phyloP scores from a whole-genome alignment of 2,888 invertebrate genomes.

The Hermaeophaga mercurialis region DNA sequence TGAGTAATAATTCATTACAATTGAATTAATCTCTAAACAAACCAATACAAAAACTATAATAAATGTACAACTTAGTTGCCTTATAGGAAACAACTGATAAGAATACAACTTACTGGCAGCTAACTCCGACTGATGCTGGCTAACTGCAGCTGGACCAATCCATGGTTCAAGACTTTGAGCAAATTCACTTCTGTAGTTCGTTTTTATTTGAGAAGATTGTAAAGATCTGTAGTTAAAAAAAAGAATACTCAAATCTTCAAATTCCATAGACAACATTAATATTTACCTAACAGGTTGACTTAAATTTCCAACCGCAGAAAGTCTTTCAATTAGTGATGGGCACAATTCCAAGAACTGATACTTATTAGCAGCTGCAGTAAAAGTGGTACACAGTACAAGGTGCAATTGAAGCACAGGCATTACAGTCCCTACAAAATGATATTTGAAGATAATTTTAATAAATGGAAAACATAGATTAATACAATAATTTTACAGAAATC shows the following conservation, averaged over 20 bases:
- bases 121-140: slow-evolving; percentile 55
- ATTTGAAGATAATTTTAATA: too few relatives aligned
- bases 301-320: slow-evolving; percentile 68
- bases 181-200: slow-evolving; percentile 69
- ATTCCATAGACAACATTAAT: neutral
- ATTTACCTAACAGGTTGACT: slow-evolving; percentile 64
- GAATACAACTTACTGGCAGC: slow-evolving; percentile 54
- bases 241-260: neutral
- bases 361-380: slow-evolving; percentile 73
- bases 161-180: slow-evolving; percentile 67
- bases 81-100: too few relatives aligned
- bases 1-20: too few relatives aligned
- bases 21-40: too few relatives aligned
- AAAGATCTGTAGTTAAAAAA: slow-evolving; percentile 59
- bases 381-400: slow-evolving; percentile 71
- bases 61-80: too few relatives aligned
- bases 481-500: too few relatives aligned
- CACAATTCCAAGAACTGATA: slow-evolving; percentile 75
- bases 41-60: too few relatives aligned
- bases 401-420: slow-evolving; percentile 73
- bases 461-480: too few relatives aligned
- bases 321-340: slow-evolving; percentile 69
- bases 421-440: slow-evolving; percentile 60
- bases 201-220: slow-evolving; percentile 61
- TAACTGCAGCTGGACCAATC: slow-evolving; percentile 59